These are phyloP conservation scores for Bellardia bayeri DNA, from an alignment of 2,888 invertebrate species.

Conservation along the genomic window DNA sequence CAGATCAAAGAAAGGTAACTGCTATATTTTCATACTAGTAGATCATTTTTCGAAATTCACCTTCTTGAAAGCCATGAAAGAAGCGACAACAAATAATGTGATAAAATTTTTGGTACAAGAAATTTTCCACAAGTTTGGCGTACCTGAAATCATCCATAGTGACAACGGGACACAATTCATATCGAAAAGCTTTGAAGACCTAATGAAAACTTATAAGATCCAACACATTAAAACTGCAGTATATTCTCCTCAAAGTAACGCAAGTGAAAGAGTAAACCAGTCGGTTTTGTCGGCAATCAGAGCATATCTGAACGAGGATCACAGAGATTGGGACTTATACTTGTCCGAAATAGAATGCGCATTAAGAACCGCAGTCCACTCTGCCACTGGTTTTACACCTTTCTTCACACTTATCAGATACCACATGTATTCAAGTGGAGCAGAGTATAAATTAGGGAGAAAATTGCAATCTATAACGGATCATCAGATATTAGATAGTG, in stretches of 20 bases:
- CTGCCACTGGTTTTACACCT: not conserved
- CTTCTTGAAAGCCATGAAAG: too few relatives aligned
- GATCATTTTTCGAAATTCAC: too few relatives aligned
- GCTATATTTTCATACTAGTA: too few relatives aligned
- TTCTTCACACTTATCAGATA: constrained; percentile 4
- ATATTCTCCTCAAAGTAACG: constrained; percentile 6
- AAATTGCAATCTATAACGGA: not conserved
- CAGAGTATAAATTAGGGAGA: not conserved
- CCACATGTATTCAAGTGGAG: constrained; percentile 21
- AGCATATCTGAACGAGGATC: constrained; percentile 5
- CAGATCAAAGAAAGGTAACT: too few relatives aligned
- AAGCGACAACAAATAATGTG: not conserved
- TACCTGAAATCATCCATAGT: not conserved
- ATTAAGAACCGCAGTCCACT: constrained; percentile 4
- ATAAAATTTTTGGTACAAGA: not conserved
- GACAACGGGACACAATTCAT: constrained; percentile 6
- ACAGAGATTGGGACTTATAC: constrained; percentile 16
- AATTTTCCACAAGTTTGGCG: constrained; percentile 3
- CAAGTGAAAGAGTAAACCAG: constrained; percentile 16
- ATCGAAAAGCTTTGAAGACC: not conserved
- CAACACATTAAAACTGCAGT: not conserved
- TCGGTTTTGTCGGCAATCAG: constrained; percentile 14
- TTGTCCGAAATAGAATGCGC: constrained; percentile 29
- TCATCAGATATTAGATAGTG: not conserved
- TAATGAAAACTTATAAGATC: constrained; percentile 4